phyloP scores from a whole-genome alignment of 1,140 invertebrate species.

The Drosophila repleta region DNA sequence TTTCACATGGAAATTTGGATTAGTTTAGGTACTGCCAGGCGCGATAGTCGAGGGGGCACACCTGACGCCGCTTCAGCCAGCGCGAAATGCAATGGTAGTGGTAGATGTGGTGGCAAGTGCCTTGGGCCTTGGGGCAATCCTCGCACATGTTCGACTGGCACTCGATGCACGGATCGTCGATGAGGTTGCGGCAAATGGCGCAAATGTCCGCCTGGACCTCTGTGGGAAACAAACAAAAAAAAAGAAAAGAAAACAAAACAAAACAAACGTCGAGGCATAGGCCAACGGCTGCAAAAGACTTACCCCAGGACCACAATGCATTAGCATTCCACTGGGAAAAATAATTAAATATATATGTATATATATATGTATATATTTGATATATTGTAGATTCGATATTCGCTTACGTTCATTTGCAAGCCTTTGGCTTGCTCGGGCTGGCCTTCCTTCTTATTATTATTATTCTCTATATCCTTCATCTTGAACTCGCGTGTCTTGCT shows the following conservation, averaged over 20 bases:
- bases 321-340: not conserved
- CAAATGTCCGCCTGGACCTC: conserved; percentile 10
- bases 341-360: no score
- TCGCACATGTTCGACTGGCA: conserved; percentile 6
- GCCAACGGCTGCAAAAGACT: not conserved
- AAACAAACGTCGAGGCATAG: not conserved
- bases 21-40: conserved; percentile 8
- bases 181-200: conserved; percentile 26
- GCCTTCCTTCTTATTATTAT: no score
- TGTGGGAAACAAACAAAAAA: no score
- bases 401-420: no score
- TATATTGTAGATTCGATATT: no score
- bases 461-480: not conserved
- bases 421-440: no score
- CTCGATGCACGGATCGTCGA: conserved; percentile 12
- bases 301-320: not conserved
- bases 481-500: not conserved
- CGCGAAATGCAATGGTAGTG: conserved; percentile 30
- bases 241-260: no score
- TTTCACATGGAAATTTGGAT: not conserved
- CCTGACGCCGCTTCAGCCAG: conserved; percentile 4
- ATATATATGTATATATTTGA: no score
- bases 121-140: conserved; percentile 5
- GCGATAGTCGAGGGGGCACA: conserved; percentile 18
- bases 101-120: conserved; percentile 14